Base-by-base conservation (phyloP, 2,888 invertebrate species). In the Lasioglossum villosulum region DNA sequence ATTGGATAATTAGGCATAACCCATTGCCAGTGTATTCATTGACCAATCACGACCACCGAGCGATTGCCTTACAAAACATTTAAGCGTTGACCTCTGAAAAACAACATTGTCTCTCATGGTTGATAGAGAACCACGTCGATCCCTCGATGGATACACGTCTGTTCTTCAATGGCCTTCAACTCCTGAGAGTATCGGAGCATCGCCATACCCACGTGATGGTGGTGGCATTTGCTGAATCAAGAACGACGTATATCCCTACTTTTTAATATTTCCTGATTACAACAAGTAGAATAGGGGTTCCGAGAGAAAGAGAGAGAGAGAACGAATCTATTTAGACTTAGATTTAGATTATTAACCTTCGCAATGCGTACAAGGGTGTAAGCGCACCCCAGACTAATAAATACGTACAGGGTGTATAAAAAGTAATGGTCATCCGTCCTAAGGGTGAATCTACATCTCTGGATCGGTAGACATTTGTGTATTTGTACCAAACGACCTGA, bases 1-100 rank as follows among this genome's bases (percentile, higher is more conserved):
- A 95, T 95, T 95, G 95, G 93, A 95, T 95, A 94, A 95, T 95
- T 94, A 94, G 93, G 89, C 91, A 92, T 93, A 93, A 94, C 92
- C 93, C 92, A 93, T 94, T 93, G 92, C 91, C 90, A 91, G 91
- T 90, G 86, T 93, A 86, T 88, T 90, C 93, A 90, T 91, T 90
- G 88, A 82, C 92, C 93, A 93, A 93, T 94, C 93, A 89, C 90
- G 85, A 88, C 90, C 89, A 74, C 89, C 82, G 75, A 88, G 76
- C 85, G 84, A 86, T 88, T 89, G 87, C 88, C 89, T 89, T 88
- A 90, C 90, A 90, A 92, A 92, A 93, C 91, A 91, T 91, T 93
- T 92, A 89, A 91, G 78, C 81, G 82, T 86, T 86, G 84, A 86
- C 86, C 89, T 88, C 88, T 88, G 88, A 86, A 90, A 91, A 91